phyloP scores from a whole-genome alignment of 2,888 invertebrate genomes.

The Ophion ventricosus region DNA sequence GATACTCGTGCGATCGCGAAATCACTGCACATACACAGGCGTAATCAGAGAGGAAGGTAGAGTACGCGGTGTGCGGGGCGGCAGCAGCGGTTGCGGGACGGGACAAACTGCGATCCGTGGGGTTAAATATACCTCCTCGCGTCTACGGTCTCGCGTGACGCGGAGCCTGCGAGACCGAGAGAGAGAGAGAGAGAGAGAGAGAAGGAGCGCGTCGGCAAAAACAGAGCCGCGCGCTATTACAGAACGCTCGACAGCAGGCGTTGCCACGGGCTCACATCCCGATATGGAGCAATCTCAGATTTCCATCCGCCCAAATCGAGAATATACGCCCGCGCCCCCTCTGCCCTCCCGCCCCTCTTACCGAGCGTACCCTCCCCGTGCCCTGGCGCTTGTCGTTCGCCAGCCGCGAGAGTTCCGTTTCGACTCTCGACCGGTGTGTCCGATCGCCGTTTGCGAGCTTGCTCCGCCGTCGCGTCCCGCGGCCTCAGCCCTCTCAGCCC shows the following conservation, averaged over 20 bases:
- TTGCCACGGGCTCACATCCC: slow-evolving; percentile 84
- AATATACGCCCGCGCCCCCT: slow-evolving; percentile 84
- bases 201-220: slow-evolving; percentile 60
- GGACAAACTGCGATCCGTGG: slow-evolving; percentile 69
- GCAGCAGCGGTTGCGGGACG: slow-evolving; percentile 71
- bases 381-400: slow-evolving; percentile 64
- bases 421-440: slow-evolving; percentile 68
- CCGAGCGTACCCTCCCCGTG: slow-evolving; percentile 69
- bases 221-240: slow-evolving; percentile 78
- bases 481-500: not conserved
- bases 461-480: slow-evolving; percentile 38
- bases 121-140: slow-evolving; percentile 80
- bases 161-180: slow-evolving; percentile 43
- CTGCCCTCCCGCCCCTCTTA: slow-evolving; percentile 66
- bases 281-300: slow-evolving; percentile 89
- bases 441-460: slow-evolving; percentile 50
- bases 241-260: slow-evolving; percentile 72
- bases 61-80: slow-evolving; percentile 50
- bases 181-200: slow-evolving; percentile 48
- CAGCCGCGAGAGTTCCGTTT: slow-evolving; percentile 67
- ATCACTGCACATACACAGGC: slow-evolving; percentile 18
- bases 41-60: slow-evolving; percentile 23
- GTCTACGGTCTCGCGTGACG: slow-evolving; percentile 71
- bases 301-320: slow-evolving; percentile 88
- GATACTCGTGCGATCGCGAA: slow-evolving; percentile 10